phyloP scores from a whole-genome alignment of 2,113 vertebrate species.

The Nymphicus hollandicus region DNA sequence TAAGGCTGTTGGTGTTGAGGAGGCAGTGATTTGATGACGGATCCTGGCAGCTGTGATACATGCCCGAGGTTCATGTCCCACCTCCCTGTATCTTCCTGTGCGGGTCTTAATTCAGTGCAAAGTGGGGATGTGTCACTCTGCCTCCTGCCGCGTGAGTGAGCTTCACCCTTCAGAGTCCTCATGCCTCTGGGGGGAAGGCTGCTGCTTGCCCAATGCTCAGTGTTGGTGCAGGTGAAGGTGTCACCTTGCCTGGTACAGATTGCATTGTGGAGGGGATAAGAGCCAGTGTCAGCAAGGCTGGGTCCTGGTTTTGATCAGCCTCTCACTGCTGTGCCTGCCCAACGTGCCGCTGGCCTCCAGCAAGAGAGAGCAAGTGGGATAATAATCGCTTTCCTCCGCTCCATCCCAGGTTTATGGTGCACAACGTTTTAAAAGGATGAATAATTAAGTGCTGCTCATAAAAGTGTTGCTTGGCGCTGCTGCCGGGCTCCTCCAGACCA shows the following conservation, averaged over 20 bases:
- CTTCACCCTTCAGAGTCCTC: neutral
- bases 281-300: neutral
- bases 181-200: neutral
- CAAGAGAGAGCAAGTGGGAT: neutral
- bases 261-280: rapidly evolving
- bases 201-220: neutral
- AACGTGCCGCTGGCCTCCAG: neutral
- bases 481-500: neutral
- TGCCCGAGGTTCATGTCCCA: neutral
- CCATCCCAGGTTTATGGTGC: slow-evolving; percentile 28
- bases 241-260: neutral
- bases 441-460: slow-evolving; percentile 29
- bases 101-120: neutral
- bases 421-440: slow-evolving; percentile 32
- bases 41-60: neutral
- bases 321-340: neutral
- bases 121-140: neutral
- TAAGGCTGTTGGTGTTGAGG: neutral
- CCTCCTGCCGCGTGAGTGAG: rapidly evolving
- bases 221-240: neutral
- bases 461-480: neutral
- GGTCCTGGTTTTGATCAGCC: neutral
- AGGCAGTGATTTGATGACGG: neutral
- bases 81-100: neutral
- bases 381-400: neutral